Conservation (phyloP, 1,140 invertebrate species). For the Drosophila melanogaster region Release_6_plus_ISO1_MT NT_033777.3:19930501-19931000, state of each 20-base stretch:
- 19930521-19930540: conserved; percentile 90
- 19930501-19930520: conserved; percentile 91
- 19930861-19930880: conserved; percentile 28
- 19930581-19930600: too few relatives aligned
- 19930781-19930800: conserved; percentile 15
- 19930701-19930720: too few relatives aligned
- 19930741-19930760: background rate
- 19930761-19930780: too few relatives aligned
- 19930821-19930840: conserved; percentile 20
- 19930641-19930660: too few relatives aligned
- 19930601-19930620: too few relatives aligned
- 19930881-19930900: conserved; percentile 3
- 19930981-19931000: conserved; percentile 51
- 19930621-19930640: too few relatives aligned
- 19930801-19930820: conserved; percentile 16
- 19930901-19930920: conserved; percentile 41
- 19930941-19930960: conserved; percentile 35
- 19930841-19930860: conserved; percentile 35
- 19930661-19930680: too few relatives aligned
- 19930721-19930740: background rate
- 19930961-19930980: conserved; percentile 37
- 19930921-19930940: conserved; percentile 52
- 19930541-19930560: background rate
- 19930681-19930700: too few relatives aligned
- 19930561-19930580: too few relatives aligned